Base-by-base conservation (phyloP, 2,888 invertebrate species). In the Ormyrus thymus region DNA sequence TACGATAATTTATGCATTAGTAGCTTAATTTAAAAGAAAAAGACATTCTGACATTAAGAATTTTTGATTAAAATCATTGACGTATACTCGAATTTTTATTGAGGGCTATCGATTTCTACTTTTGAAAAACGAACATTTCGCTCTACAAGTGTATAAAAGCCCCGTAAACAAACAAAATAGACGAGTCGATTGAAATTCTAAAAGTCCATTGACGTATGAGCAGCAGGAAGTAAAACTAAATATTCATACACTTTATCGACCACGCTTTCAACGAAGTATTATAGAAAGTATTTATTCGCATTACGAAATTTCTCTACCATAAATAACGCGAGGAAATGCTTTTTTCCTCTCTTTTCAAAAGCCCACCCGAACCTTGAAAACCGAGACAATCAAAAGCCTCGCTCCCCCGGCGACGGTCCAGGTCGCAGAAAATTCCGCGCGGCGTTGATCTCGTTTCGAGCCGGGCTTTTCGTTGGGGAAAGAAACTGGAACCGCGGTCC, bases 221-320 rank as follows among this genome's bases (percentile, higher is more conserved):
- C 56, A 78, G 45, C 73, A 74, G 73, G 73, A 78, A 78, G 78
- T 78, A n/a, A 59, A 10, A 10, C 55, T 45, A 66, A 78, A 78
- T 73, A 78, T 73, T 73, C 78, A 56, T 59, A 45, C 74, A 59
- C 46, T 78, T 69, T 74, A 78, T 74, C 58, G 50, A 62, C 51
- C 46, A 43, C 69, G 48, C 78, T 78, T 73, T 69, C 74, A 73
- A 78, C 69, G 78, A 59, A 70, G 74, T 59, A 65, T 75, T 76
- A 76, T 79, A 79, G 79, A 79, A 79, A 79, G 79, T 79, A 71
- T 65, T 75, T 79, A 79, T 71, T 76, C 71, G 65, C 65, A 70
- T 71, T 70, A 79, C 75, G 66, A 76, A 75, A 79, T 75, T 72
- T 61, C 61, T 61, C 75, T 75, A 55, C 61, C 48, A 72, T 76